A percentile compares a stretch with the other conserved stretches of the same genome.
These are phyloP conservation scores for Potamarius usumacintae DNA, from an alignment of 2,113 vertebrate genomes.

Conservation along the genomic window DNA sequence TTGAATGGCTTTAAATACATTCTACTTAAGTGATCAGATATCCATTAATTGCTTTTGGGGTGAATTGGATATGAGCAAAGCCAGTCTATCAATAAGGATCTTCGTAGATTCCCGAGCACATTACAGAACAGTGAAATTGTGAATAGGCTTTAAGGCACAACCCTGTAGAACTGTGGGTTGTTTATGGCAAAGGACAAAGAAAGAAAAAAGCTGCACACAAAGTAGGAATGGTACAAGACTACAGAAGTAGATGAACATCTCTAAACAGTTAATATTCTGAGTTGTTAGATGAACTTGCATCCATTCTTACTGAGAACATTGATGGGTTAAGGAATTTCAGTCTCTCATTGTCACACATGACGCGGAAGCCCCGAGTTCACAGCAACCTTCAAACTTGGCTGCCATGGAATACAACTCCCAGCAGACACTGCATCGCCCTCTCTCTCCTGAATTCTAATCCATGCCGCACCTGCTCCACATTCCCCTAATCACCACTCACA, in stretches of 20 bases:
- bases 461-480: too few relatives aligned
- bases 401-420: too few relatives aligned
- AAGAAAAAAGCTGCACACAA: background rate
- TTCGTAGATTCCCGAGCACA: background rate
- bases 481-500: too few relatives aligned
- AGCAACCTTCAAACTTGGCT: too few relatives aligned
- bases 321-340: background rate
- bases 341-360: too few relatives aligned
- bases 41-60: background rate
- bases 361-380: too few relatives aligned
- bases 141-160: background rate
- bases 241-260: background rate
- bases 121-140: background rate
- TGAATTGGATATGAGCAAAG: background rate
- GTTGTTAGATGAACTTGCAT: background rate
- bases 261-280: background rate
- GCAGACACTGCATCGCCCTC: too few relatives aligned
- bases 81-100: background rate
- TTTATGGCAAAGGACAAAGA: background rate
- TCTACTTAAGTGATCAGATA: background rate
- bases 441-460: too few relatives aligned
- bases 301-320: background rate
- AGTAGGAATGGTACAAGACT: background rate
- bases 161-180: background rate
- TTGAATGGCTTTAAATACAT: background rate